Conservation (phyloP, 1,140 invertebrate species). For the Hyphantria cunea region DNA sequence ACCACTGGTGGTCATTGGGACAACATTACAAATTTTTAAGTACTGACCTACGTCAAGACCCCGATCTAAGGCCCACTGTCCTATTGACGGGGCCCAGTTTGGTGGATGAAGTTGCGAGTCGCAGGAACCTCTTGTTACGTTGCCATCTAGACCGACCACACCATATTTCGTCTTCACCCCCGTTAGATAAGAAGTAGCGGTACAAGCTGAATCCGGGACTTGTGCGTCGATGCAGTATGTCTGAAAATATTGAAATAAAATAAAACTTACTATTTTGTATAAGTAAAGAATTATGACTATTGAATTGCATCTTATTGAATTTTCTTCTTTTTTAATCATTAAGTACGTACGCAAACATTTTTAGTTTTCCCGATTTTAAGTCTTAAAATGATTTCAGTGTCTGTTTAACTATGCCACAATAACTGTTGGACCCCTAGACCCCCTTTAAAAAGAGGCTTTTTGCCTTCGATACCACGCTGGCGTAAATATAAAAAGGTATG, state of each 20-base stretch:
- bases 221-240: constrained; percentile 93
- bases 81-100: constrained; percentile 85
- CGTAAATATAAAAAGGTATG: no score
- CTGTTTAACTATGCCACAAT: no score
- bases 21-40: neutral
- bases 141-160: constrained; percentile 88
- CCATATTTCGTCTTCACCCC: constrained; percentile 92
- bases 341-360: no score
- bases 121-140: constrained; percentile 84
- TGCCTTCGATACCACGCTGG: no score
- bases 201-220: constrained; percentile 90
- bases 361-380: no score
- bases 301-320: no score
- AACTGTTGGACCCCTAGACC: no score
- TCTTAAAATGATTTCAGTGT: no score
- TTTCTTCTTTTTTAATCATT: no score
- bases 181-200: constrained; percentile 90
- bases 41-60: constrained; percentile 87
- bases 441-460: no score
- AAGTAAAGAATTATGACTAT: no score
- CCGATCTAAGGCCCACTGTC: constrained; percentile 87
- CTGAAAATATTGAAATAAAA: constrained; percentile 71
- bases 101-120: constrained; percentile 78
- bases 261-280: neutral
- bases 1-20: no score